These are phyloP conservation scores for Mixornis gularis DNA, from an alignment of 2,113 vertebrate genomes.

Conservation along the genomic window DNA sequence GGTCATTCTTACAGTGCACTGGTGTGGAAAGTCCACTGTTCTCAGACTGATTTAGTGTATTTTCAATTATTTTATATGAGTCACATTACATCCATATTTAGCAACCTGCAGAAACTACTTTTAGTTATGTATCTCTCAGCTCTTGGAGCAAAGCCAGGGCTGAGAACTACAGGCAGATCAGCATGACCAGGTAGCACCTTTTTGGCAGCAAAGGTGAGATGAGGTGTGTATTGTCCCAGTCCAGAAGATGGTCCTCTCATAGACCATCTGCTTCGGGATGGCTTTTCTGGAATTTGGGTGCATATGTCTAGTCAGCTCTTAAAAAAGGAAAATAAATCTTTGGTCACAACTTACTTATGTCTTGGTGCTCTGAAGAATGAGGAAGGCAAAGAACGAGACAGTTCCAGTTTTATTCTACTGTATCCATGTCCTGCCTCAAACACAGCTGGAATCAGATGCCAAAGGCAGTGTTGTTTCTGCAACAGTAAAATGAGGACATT, in stretches of 20 bases:
- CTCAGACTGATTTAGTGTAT: background rate
- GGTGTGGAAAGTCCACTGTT: conserved; percentile 37
- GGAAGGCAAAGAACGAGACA: background rate
- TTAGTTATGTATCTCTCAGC: background rate
- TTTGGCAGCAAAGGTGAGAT: background rate
- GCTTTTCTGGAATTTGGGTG: too few relatives aligned
- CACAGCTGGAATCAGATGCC: background rate
- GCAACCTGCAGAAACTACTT: background rate
- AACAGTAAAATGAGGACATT: background rate
- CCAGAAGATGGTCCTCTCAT: too few relatives aligned
- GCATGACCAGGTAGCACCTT: background rate
- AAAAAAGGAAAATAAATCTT: too few relatives aligned
- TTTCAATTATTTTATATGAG: background rate
- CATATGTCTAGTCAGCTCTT: too few relatives aligned
- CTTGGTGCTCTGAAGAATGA: background rate
- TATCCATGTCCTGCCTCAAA: background rate
- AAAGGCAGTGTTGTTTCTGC: background rate
- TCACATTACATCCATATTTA: background rate
- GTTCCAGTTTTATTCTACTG: background rate
- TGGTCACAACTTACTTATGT: too few relatives aligned
- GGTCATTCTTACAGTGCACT: conserved; percentile 22
- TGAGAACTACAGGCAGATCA: background rate
- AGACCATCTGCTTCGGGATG: too few relatives aligned
- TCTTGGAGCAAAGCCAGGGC: background rate
- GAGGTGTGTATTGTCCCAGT: background rate